Base-by-base conservation (phyloP, 2,888 invertebrate species). In the Callyntrura guangdongensis region DNA sequence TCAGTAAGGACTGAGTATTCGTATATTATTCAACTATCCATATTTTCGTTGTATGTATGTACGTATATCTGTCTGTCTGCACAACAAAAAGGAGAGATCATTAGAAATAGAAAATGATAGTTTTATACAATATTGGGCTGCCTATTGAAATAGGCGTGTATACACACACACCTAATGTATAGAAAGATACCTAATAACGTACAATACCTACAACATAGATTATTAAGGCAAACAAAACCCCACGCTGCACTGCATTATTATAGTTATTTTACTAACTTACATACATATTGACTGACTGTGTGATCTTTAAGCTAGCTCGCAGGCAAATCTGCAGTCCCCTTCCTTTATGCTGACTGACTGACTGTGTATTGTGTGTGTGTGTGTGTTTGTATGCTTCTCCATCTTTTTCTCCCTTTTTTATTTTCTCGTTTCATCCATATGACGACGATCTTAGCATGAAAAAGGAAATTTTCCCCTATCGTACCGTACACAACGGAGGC, bases 241-340 rank as follows among this genome's bases (percentile, higher is more conserved):
- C 45, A 45, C 69, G 69, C 22, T 69, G n/a, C n/a, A 45, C 45
- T 69, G 17, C 45, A 69, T 45, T 17, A 69, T 17, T 36, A 36
- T 36, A 36, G 36, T 36, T 36, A 36, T 36, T 36, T 36, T 6
- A 36, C 36, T 36, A 36, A 36, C 36, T 36, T 36, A 36, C 36
- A 36, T 36, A 36, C 36, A 36, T 36, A 36, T 36, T 36, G 36
- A 36, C 36, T 36, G 36, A 36, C 36, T 36, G 36, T 36, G 36
- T 36, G 36, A 36, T 36, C 36, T 36, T 36, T 36, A 36, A 36
- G 36, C 36, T 36, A 36, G 67, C 87, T 81, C 25, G 53, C 9
- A 79, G 67, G 86, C 86, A 86, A 67, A 47, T 86, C 79, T 79
- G 64, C 56, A 79, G 86, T 79, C 36, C 79, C 61, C 79, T 79